Evolutionary conservation across 1,140 invertebrate species (phyloP), one percentile per base, ranked within the genome.

Genomic region (Temnothorax nylanderi): DNA sequence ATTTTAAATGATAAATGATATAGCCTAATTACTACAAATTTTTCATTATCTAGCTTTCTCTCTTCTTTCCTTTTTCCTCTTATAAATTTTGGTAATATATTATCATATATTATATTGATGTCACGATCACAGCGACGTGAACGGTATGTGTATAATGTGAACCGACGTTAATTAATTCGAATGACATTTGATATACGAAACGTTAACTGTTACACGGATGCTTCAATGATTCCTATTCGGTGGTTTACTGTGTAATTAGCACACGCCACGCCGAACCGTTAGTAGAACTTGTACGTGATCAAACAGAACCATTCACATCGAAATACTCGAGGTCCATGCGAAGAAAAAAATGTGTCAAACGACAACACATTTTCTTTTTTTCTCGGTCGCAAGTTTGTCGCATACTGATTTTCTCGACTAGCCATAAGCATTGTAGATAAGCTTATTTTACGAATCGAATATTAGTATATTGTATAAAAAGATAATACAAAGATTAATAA

Each of bases 161-260:
- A 44, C 11, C 13, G 11, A 49, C 49, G 13, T 80, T 41, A 80
- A 80, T 65, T 51, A 26, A 26, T 26, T 26, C 21, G 1, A 21
- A 47, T 18, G 5, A 69, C 54, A 49, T 56, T 34, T 26, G 51
- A 81, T 10, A 71, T 11, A 3, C n/a, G 21, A 34, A 69, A 81
- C 51, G 21, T 81, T 71, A 81, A 81, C 78, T 81, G 78, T 71
- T 81, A 69, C 13, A 58, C 49, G 37, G 64, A 49, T 44, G n/a
- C 49, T 16, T n/a, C 32, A 51, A 26, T 54, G 47, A 81, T 69
- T 81, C 67, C 49, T 58, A 71, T 58, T 71, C 16, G 16, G 49
- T 56, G 49, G 81, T 71, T 87, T 51, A 77, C n/a, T 37, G 67
- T 82, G 69, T 76, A 88, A 88, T 88, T 88, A 87, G 87, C 71